A percentile compares a stretch with the other conserved stretches of the same genome.
Evolutionary conservation across 2,797 vertebrate species (phyloP).

Genomic region (Otolemur crassicaudatus): DNA sequence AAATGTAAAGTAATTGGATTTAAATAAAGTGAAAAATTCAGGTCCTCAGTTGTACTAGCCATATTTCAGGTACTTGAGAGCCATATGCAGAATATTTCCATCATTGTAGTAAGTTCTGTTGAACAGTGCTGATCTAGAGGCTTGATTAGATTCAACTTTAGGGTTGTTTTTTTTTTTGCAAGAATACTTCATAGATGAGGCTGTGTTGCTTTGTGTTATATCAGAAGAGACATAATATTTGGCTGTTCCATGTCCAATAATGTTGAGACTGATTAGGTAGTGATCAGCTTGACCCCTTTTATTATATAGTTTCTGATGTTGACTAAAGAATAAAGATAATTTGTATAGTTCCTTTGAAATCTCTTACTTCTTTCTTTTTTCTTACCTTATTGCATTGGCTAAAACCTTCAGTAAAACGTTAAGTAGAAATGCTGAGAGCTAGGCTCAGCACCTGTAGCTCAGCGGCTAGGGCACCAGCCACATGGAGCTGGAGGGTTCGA

Average conservation of each 20-base stretch:
- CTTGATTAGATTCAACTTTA: constrained; percentile 8
- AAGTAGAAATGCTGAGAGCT: background rate
- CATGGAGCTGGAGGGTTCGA: too few species aligned
- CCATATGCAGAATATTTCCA: background rate
- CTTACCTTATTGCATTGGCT: background rate
- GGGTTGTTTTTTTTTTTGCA: background rate
- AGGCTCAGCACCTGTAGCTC: background rate
- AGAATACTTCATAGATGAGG: background rate
- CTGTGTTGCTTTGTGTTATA: constrained; percentile 1
- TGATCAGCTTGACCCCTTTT: background rate
- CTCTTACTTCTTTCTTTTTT: background rate
- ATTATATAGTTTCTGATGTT: constrained; percentile 40
- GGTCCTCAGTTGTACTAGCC: background rate
- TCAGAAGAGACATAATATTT: constrained; percentile 1
- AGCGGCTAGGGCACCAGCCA: too few species aligned
- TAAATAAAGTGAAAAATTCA: constrained; percentile 28
- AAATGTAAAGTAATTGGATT: constrained; percentile 35
- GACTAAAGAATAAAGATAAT: background rate
- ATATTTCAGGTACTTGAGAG: background rate
- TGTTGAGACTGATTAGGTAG: background rate
- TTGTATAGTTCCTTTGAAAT: constrained; percentile 47
- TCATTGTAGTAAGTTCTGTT: background rate
- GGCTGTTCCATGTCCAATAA: background rate
- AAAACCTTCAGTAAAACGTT: background rate
- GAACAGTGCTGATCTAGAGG: background rate